Evolutionary conservation across 2,113 vertebrate genomes (phyloP), one percentile per base, ranked within the genome.

Genomic region (Myiopsitta monachus): DNA sequence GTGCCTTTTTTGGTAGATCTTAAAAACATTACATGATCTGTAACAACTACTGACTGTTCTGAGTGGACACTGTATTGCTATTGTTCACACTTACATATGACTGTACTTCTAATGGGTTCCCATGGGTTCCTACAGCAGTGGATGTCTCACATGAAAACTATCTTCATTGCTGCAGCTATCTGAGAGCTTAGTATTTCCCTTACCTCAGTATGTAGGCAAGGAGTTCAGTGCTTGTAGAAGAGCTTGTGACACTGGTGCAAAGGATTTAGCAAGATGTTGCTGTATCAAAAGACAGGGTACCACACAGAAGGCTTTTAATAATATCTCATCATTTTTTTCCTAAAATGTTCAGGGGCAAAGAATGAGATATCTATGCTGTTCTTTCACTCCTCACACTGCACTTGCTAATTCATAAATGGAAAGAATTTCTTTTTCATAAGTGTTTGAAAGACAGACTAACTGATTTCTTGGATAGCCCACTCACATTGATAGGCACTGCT

Each of bases 1-100:
- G 44, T 73, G 47, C 3, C 80, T 88, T 77, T 77, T 91, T 36
- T 54, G 18, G 1, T 83, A 52, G 76, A 69, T 90, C 67, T 90
- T 73, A 52, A 43, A 79, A 82, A 49, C 4, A 10, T 80, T 17
- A 69, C 44, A 52, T 66, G 15, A 64, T 46, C 43, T 72, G 30
- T 68, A 62, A 61, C 3, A 13, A 38, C 14, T 54, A 69, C 16
- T 69, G n/a, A 18, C 49, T 52, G 8, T 14, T 76, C n/a, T 46
- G 14, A 36, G 12, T 46, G 27, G 30, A 31, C 36, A 7, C 16
- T 9, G 0, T 26, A 41, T 62, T 0, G 0, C 31, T 72, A 2
- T 26, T 77, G 21, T 73, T 33, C 33, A 21, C 27, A 15, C 55
- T 63, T 27, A 21, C 9, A 2, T 24, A 28, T n/a, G 43, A 62